These are phyloP conservation scores for Candoia aspera DNA, from an alignment of 2,113 vertebrate species.

Conservation along the genomic window DNA sequence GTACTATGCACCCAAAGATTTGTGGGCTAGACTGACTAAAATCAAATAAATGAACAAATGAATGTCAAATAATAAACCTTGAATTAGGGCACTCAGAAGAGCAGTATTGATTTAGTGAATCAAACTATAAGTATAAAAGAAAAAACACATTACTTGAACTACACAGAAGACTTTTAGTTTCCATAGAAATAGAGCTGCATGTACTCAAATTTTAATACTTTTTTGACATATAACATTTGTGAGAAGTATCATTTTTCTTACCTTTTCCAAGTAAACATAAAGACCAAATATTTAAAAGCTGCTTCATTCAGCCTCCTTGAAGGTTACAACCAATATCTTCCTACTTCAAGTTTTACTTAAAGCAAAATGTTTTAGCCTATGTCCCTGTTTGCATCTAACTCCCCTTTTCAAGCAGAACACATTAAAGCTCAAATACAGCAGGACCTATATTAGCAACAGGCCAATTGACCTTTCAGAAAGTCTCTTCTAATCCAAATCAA, in stretches of 20 bases:
- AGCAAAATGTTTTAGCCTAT: conserved; percentile 56
- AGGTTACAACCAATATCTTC: conserved; percentile 52
- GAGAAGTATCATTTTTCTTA: background rate
- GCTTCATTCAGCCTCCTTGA: background rate
- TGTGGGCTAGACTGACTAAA: background rate
- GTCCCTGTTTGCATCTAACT: conserved; percentile 46
- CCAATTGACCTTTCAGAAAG: conserved; percentile 66
- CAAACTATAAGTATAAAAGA: background rate
- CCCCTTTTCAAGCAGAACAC: conserved; percentile 56
- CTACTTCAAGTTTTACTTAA: conserved; percentile 59
- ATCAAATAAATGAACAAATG: background rate
- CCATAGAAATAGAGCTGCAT: conserved; percentile 15
- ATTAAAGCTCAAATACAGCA: conserved; percentile 42
- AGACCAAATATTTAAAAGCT: conserved; percentile 3
- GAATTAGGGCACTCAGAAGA: background rate
- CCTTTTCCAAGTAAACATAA: conserved; percentile 7
- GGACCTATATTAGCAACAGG: conserved; percentile 14
- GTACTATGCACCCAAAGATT: background rate
- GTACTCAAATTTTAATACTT: background rate
- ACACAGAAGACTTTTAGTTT: conserved; percentile 6
- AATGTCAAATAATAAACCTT: background rate
- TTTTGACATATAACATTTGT: conserved; percentile 23
- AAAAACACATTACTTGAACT: background rate
- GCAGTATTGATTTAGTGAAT: background rate
- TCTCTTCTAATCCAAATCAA: conserved; percentile 53